Conservation (phyloP, 2,888 invertebrate species). For the Pherbina coryleti region DNA sequence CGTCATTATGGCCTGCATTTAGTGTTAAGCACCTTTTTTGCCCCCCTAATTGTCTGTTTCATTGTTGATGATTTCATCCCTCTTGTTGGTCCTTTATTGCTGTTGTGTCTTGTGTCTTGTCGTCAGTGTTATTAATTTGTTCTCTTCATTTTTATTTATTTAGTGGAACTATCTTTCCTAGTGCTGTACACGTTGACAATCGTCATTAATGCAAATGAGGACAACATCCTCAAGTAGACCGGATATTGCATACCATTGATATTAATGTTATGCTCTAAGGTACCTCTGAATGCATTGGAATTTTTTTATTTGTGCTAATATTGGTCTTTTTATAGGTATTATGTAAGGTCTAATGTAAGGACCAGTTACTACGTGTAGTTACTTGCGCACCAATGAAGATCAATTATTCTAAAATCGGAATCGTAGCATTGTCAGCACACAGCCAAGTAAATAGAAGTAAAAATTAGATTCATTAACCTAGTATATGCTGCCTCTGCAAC, state of each 20-base stretch:
- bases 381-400: too few relatives aligned
- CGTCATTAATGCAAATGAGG: neutral
- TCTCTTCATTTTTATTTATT: neutral
- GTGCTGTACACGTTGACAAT: neutral
- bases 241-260: neutral
- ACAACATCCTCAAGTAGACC: neutral
- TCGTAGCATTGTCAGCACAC: too few relatives aligned
- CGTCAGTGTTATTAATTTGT: neutral
- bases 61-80: neutral
- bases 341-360: too few relatives aligned
- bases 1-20: constrained; percentile 52
- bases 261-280: neutral
- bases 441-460: too few relatives aligned
- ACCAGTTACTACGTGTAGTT: too few relatives aligned
- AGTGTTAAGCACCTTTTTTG: constrained; percentile 49
- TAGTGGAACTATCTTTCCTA: neutral
- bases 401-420: too few relatives aligned
- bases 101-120: neutral
- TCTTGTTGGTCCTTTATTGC: neutral
- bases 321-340: neutral
- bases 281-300: neutral
- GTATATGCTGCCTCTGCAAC: too few relatives aligned
- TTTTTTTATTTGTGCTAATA: neutral
- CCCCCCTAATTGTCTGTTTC: constrained; percentile 30
- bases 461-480: too few relatives aligned